Base-by-base conservation (phyloP, 2,797 vertebrate species). In the Fundulus diaphanus region DNA sequence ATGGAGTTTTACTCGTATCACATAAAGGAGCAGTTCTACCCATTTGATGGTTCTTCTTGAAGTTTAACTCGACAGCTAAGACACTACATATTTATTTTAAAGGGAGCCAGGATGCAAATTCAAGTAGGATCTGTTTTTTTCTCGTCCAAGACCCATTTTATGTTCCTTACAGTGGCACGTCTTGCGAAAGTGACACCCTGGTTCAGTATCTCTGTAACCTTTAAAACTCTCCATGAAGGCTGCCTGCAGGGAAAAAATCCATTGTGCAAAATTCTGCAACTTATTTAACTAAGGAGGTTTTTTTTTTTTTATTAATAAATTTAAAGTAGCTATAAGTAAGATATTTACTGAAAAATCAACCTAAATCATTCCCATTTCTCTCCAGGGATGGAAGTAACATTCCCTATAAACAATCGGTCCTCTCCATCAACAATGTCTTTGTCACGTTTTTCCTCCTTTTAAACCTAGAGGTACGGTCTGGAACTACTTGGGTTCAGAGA, bases 61-160 rank as follows among this genome's bases (percentile, higher is more conserved):
- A 63, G 59, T 37, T 7, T 63, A 37, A 22, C 33, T 37, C 24
- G 59, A 63, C 7, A 12, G 59, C 20, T 37, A 1, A 63, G 59
- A 37, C 8, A 22, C 20, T 37, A 24, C 59, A 63, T 63, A 9
- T 63, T 63, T 63, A 63, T 63, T 31, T 61, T 22, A 31, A 61
- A 7, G 9, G 59, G 18, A 63, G 33, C 59, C 12, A 4, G 18
- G 59, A 37, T 22, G 59, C 33, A 11, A 63, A 37, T 20, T 1
- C 0, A 20, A 61, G 16, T 20, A 35, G 33, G 22, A 61, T 72
- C 18, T 59, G n/a, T n/a, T 72, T 2, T 37, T 67, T 77, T 79
- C 37, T 77, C 52, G 72, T 76, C 65, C 40, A 72, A 77, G 57
- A 71, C 48, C 3, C 56, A 59, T 52, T 77, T 74, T 73, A 68